These are phyloP conservation scores for Nothocercus nigrocapillus DNA, from an alignment of 2,113 vertebrate genomes.

Conservation along the genomic window DNA sequence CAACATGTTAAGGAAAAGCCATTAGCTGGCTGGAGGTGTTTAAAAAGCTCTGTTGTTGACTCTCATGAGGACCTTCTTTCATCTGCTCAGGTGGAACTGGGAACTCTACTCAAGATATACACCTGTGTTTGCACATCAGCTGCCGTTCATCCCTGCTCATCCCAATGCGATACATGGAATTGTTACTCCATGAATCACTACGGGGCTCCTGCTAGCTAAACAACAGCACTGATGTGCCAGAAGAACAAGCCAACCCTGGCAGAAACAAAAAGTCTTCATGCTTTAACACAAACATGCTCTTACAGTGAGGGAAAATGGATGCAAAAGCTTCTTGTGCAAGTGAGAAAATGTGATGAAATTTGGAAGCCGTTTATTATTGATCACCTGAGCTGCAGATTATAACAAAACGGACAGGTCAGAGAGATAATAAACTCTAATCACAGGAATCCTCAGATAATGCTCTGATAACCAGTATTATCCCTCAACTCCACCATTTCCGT, in stretches of 20 bases:
- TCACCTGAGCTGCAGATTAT: neutral
- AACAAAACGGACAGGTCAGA: neutral
- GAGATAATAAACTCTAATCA: neutral
- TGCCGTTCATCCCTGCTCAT: neutral
- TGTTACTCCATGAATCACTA: neutral
- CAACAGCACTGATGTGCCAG: neutral
- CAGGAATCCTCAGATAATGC: neutral
- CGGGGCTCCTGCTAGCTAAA: neutral
- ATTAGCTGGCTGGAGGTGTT: neutral
- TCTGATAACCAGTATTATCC: neutral
- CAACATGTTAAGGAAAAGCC: neutral
- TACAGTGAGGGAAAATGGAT: neutral
- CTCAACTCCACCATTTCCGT: neutral
- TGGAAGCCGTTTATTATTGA: conserved; percentile 7
- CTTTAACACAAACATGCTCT: neutral
- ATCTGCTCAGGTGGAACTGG: conserved; percentile 4
- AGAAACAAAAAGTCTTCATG: neutral
- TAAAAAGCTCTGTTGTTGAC: neutral
- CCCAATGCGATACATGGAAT: neutral
- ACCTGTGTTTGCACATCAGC: neutral
- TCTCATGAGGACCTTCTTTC: neutral
- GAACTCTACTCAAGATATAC: neutral
- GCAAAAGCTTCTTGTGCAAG: neutral
- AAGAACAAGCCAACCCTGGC: neutral
- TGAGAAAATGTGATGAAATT: conserved; percentile 1